Base-by-base conservation (phyloP, 1,140 invertebrate species). In the Glossosoma conforme region DNA sequence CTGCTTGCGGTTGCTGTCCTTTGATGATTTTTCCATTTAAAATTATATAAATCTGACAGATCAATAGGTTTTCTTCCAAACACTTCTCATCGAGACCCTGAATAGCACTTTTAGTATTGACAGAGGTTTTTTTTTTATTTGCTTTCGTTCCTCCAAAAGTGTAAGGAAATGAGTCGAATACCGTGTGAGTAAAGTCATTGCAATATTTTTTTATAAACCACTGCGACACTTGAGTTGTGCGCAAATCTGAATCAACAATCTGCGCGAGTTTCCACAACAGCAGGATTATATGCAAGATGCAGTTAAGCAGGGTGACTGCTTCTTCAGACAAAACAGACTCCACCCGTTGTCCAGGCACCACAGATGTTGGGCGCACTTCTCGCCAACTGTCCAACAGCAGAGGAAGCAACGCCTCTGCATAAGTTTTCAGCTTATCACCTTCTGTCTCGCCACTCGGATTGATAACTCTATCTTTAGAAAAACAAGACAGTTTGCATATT, bases 361-460 rank as follows among this genome's bases (percentile, higher is more conserved):
- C 65, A 14, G 47, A 58, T 44, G 68, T 72, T 0, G 83, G 78
- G 17, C 75, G 66, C 14, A 84, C 80, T 75, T 87, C 86, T 15
- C 85, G 57, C 86, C 85, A 88, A 44, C 78, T 83, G 61, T 86
- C 85, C 65, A 82, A 79, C 17, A 87, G 73, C 13, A 88, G 64
- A n/a, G 84, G 82, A 62, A 86, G 69, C 10, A 87, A 67, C 35
- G 77, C 73, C 51, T 78, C 68, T 13, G 83, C 67, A 62, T 85
- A 82, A 30, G 68, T 72, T 19, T 66, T 66, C 36, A 77, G 69
- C 44, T 67, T 70, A 30, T 70, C 65, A 9, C 62, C 61, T 57
- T 73, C 69, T 65, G 70, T 66, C 36, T 65, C 43, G 42, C 58
- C 54, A 5, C 33, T n/a, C 15, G 43, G 35, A 25, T 20, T 18